These are phyloP conservation scores for Myotis lucifugus DNA, from an alignment of 2,113 vertebrate genomes.

Conservation along the genomic window DNA sequence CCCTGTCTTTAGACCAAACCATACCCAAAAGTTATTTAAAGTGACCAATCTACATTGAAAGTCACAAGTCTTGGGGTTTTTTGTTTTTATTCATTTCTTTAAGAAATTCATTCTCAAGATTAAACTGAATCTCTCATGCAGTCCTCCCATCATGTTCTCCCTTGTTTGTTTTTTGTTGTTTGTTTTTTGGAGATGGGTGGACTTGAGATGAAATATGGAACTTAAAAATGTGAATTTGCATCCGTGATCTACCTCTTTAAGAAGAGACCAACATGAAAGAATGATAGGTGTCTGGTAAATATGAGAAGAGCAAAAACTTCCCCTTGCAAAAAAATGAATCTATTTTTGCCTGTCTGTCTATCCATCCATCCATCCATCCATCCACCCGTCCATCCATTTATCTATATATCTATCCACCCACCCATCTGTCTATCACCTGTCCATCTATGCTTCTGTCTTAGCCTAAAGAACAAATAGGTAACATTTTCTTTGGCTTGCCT, in stretches of 20 bases:
- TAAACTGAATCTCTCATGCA: conserved; percentile 3
- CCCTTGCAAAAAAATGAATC: background rate
- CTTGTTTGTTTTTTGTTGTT: background rate
- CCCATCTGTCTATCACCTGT: background rate
- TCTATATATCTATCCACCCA: background rate
- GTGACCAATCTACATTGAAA: conserved; percentile 3
- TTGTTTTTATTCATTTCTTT: background rate
- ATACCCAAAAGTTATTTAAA: background rate
- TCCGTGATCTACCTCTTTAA: background rate
- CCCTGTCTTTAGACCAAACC: background rate
- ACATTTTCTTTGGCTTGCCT: background rate
- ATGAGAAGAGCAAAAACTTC: background rate
- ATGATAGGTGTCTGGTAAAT: background rate
- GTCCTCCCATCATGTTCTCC: background rate
- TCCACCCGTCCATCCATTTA: background rate
- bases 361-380: background rate
- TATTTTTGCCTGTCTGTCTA: too few relatives aligned
- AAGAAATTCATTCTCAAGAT: conserved; percentile 39
- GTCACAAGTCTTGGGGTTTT: background rate
- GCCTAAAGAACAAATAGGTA: background rate
- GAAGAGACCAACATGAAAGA: background rate
- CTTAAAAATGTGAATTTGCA: background rate
- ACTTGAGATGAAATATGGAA: background rate
- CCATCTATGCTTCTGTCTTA: background rate
- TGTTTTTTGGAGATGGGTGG: background rate